phyloP scores from a whole-genome alignment of 2,888 invertebrate species.

The Drosophila suboccidentalis region DNA sequence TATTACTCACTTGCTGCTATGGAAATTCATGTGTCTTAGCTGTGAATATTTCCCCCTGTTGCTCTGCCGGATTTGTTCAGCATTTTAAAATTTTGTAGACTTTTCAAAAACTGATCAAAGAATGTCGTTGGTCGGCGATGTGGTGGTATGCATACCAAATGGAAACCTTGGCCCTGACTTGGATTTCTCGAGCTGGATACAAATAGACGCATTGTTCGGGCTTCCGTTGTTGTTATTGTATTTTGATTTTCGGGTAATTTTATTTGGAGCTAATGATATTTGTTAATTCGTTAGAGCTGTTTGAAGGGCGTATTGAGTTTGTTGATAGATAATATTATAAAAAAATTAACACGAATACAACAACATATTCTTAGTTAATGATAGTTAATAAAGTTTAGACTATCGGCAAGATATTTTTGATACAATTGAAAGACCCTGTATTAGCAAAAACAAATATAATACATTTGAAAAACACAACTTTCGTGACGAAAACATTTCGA shows the following conservation, averaged over 20 bases:
- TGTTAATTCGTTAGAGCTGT: constrained; percentile 1
- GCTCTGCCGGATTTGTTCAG: constrained; percentile 17
- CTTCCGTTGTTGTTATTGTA: constrained; percentile 10
- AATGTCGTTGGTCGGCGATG: constrained; percentile 40
- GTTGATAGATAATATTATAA: neutral
- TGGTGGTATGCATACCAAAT: constrained; percentile 50
- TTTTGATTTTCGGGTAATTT: constrained; percentile 16
- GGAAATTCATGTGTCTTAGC: constrained; percentile 14
- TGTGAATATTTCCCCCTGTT: constrained; percentile 22
- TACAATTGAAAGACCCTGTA: neutral
- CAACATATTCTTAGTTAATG: neutral
- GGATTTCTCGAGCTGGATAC: constrained; percentile 40
- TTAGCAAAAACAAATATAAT: neutral
- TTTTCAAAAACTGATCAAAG: constrained; percentile 46
- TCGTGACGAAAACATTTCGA: constrained; percentile 39
- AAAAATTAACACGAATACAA: neutral
- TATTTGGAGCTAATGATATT: constrained; percentile 26
- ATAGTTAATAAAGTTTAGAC: neutral
- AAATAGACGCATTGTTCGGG: constrained; percentile 43
- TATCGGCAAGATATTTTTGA: neutral
- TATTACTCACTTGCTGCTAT: neutral
- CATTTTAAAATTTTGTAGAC: constrained; percentile 40
- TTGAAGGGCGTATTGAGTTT: constrained; percentile 15
- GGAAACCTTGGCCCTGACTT: constrained; percentile 68
- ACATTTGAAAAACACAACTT: constrained; percentile 7